phyloP scores from a whole-genome alignment of 2,888 invertebrate genomes.

The Drosophila paramelanica region DNA sequence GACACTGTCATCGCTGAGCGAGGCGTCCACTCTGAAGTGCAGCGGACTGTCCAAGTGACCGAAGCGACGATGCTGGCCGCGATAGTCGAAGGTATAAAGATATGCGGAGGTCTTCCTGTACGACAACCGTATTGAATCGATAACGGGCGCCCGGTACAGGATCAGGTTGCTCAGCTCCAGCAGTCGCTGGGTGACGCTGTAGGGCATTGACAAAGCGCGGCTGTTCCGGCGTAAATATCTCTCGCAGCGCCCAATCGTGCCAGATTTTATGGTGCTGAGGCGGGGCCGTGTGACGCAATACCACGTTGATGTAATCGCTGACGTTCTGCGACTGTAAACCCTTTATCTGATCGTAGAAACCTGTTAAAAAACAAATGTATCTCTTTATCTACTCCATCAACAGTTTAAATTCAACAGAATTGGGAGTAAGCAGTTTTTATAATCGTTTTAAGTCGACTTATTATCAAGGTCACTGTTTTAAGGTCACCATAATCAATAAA shows the following conservation, averaged over 20 bases:
- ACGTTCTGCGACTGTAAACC: constrained; percentile 72
- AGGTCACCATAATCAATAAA: no score
- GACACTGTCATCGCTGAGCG: constrained; percentile 87
- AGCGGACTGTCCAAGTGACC: constrained; percentile 79
- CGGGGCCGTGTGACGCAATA: constrained; percentile 76
- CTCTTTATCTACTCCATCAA: no score
- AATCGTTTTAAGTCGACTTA: no score
- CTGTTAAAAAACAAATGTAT: constrained; percentile 39
- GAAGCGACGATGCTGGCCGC: constrained; percentile 84
- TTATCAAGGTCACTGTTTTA: no score
- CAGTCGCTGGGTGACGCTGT: constrained; percentile 70
- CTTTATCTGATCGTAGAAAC: constrained; percentile 77
- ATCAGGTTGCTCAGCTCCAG: constrained; percentile 82
- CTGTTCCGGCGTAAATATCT: constrained; percentile 78
- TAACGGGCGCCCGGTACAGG: constrained; percentile 81
- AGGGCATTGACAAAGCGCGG: constrained; percentile 46
- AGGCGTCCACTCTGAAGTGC: constrained; percentile 86
- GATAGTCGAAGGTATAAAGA: constrained; percentile 86
- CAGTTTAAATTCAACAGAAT: no score
- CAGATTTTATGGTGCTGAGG: constrained; percentile 73
- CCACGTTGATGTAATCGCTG: constrained; percentile 81
- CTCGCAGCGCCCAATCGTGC: constrained; percentile 77
- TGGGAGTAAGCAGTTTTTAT: no score
- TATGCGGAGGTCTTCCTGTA: constrained; percentile 82
- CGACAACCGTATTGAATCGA: constrained; percentile 78